These are phyloP conservation scores for Nebria ingens DNA, from an alignment of 1,140 invertebrate genomes.

Conservation along the genomic window DNA sequence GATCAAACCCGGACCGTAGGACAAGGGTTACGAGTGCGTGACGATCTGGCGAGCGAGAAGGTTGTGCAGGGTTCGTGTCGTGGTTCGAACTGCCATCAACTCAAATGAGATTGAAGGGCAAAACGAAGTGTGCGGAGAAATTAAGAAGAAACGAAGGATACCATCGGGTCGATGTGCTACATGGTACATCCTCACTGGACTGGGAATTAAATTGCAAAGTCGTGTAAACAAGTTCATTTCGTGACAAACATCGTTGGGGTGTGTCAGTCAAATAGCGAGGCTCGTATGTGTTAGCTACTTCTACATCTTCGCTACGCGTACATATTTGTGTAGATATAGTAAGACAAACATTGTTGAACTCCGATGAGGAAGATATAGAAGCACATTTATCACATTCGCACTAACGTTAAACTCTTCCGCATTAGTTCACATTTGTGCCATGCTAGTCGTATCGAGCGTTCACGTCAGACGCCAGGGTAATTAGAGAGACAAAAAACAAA, in stretches of 20 bases:
- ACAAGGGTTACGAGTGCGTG: neutral
- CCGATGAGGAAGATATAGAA: too few relatives aligned
- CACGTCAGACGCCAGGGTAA: neutral
- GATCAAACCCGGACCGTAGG: too few relatives aligned
- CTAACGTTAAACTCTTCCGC: too few relatives aligned
- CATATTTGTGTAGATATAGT: too few relatives aligned
- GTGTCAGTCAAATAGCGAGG: neutral
- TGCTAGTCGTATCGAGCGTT: neutral
- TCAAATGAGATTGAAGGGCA: neutral
- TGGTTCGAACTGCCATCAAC: neutral
- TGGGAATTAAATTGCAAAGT: conserved; percentile 1
- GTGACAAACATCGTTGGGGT: conserved; percentile 7
- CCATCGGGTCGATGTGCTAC: neutral
- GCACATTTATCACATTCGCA: too few relatives aligned
- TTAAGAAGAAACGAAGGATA: too few relatives aligned
- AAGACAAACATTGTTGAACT: too few relatives aligned
- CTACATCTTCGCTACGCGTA: too few relatives aligned
- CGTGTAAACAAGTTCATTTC: conserved; percentile 9
- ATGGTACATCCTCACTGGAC: neutral
- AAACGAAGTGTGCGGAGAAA: neutral
- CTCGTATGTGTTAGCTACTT: neutral
- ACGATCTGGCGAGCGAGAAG: neutral
- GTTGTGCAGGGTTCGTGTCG: neutral
- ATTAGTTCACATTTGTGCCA: too few relatives aligned
- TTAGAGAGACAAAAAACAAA: neutral